Percentiles rank a stretch among this genome's conserved stretches.
Conservation (phyloP, 2,113 vertebrate species). For the Notarius lentiginosus region DNA sequence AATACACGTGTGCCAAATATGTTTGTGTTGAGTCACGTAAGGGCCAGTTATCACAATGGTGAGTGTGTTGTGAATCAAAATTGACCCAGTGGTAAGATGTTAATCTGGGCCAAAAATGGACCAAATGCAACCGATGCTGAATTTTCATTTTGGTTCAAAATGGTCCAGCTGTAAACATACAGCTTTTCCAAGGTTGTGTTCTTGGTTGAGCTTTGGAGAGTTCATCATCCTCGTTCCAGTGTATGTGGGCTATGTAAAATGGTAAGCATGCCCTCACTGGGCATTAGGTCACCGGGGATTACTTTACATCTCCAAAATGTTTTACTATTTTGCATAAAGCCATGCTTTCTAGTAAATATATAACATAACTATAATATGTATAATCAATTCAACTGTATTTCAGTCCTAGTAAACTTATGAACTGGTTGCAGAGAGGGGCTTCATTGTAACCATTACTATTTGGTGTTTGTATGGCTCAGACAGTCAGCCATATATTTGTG, state of each 20-base stretch:
- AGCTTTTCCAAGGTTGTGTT: neutral
- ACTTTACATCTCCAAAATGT: neutral
- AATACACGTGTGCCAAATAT: neutral
- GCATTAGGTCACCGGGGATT: neutral
- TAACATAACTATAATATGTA: neutral
- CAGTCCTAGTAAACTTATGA: neutral
- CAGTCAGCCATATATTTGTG: neutral
- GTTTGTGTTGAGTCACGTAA: neutral
- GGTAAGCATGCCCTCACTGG: neutral
- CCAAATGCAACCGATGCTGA: neutral
- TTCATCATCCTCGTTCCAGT: neutral
- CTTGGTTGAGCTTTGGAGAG: neutral
- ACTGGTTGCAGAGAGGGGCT: neutral
- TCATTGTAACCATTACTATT: neutral
- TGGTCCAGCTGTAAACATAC: neutral
- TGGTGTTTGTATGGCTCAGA: neutral
- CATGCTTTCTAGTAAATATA: neutral
- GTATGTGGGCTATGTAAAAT: neutral
- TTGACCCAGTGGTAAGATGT: neutral
- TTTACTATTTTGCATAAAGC: neutral
- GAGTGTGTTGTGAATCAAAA: neutral
- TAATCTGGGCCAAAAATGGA: neutral
- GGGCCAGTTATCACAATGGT: neutral
- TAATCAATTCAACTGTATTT: slow-evolving; percentile 16
- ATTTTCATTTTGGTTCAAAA: neutral